Evolutionary conservation across 23 tunicate species (phyloP).

Genomic region (Ascidia mentula): DNA sequence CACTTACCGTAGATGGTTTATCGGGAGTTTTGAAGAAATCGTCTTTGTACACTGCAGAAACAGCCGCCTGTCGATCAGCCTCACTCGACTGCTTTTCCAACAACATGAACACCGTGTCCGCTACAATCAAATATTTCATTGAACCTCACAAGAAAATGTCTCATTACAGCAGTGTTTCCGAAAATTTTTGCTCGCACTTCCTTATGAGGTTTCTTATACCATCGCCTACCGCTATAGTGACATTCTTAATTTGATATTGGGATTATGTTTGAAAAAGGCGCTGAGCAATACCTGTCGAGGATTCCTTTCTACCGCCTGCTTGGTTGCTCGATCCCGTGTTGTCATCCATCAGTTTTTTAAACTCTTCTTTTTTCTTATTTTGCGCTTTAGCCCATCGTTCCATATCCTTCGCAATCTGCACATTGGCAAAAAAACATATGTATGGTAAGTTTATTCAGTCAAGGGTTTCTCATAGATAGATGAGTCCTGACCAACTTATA

Average conservation of each 20-base stretch:
- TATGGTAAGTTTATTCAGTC: too few species aligned
- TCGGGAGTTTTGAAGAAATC: slow-evolving; percentile 43
- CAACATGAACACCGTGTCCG: slow-evolving; percentile 71
- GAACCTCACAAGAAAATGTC: too few species aligned
- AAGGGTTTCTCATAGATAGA: too few species aligned
- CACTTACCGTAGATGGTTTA: slow-evolving; percentile 16
- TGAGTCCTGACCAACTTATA: not conserved
- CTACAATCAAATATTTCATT: slow-evolving; percentile 26
- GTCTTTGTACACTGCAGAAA: slow-evolving; percentile 48
- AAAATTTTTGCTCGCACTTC: too few species aligned
- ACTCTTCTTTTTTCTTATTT: slow-evolving; percentile 90
- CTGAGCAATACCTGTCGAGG: slow-evolving; percentile 56
- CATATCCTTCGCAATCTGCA: slow-evolving; percentile 93
- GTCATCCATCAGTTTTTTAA: slow-evolving; percentile 51
- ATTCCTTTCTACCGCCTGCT: slow-evolving; percentile 1
- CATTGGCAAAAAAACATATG: not conserved
- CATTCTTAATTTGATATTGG: too few species aligned
- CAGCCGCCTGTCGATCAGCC: slow-evolving; percentile 68
- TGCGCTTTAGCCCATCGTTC: slow-evolving; percentile 98
- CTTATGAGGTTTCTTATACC: too few species aligned
- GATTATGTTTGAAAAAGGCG: too few species aligned
- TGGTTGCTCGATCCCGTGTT: not conserved
- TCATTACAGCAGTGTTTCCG: too few species aligned
- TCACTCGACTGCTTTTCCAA: slow-evolving; percentile 58
- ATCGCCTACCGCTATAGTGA: too few species aligned